phyloP scores from a whole-genome alignment of 2,888 invertebrate species.

The Melieria crassipennis region DNA sequence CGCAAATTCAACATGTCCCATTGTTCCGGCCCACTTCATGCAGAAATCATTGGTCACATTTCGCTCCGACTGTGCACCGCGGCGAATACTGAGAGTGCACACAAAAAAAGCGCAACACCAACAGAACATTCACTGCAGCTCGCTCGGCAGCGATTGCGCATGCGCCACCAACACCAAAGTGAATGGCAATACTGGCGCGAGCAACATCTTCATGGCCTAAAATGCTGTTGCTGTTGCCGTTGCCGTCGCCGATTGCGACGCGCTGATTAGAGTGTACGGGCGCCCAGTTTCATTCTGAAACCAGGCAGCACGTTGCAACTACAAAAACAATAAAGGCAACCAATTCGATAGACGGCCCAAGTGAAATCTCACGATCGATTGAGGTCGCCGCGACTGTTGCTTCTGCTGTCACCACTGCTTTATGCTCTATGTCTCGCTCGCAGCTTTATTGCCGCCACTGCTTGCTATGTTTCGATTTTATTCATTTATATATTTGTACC shows the following conservation, averaged over 20 bases:
- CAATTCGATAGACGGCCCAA: neutral
- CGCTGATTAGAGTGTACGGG: neutral
- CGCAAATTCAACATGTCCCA: no score
- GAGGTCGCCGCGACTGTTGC: conserved; percentile 16
- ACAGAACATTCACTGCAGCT: no score
- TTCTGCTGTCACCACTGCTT: neutral
- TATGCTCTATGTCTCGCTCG: no score
- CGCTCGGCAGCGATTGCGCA: conserved; percentile 7
- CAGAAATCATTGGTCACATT: no score
- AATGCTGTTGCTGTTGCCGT: neutral
- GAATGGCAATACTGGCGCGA: neutral
- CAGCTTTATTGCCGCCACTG: no score
- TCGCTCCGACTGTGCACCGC: no score
- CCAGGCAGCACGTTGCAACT: neutral
- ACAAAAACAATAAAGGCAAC: neutral
- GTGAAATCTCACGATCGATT: conserved; percentile 32
- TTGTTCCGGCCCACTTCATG: no score
- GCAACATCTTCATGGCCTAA: conserved; percentile 11
- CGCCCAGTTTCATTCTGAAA: neutral
- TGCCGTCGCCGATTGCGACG: neutral
- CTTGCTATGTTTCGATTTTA: no score
- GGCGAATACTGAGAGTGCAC: no score
- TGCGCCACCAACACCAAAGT: conserved; percentile 19
- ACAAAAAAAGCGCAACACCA: no score
- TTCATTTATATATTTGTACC: no score